These are phyloP conservation scores for Eueides isabella DNA, from an alignment of 1,140 invertebrate genomes.

Conservation along the genomic window DNA sequence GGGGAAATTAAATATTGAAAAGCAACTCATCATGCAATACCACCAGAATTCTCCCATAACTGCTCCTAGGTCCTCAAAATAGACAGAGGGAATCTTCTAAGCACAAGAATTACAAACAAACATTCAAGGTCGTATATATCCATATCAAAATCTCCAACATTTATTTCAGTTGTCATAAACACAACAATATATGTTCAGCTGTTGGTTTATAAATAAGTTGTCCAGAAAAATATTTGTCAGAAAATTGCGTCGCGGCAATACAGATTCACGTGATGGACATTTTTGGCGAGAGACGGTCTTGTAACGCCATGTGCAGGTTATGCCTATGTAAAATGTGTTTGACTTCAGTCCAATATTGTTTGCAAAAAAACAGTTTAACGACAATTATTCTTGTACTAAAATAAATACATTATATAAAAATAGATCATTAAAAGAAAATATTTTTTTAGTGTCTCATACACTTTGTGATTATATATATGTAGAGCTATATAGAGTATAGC, in stretches of 20 bases:
- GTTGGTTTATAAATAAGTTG: not conserved
- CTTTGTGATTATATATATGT: too few species aligned
- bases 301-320: not conserved
- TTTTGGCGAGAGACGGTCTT: not conserved
- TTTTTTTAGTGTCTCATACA: too few species aligned
- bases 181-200: not conserved
- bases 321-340: not conserved
- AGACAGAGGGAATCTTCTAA: too few species aligned
- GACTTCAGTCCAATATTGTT: not conserved
- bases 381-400: not conserved
- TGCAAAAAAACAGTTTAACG: not conserved
- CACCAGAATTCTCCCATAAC: too few species aligned
- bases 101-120: too few species aligned
- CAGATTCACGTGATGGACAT: not conserved
- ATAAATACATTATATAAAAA: not conserved
- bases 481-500: too few species aligned
- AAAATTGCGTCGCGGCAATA: not conserved
- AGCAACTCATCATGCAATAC: too few species aligned
- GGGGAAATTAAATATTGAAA: too few species aligned
- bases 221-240: slow-evolving; percentile 3
- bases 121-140: too few species aligned
- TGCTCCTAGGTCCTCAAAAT: too few species aligned
- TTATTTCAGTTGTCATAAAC: not conserved
- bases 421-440: not conserved
- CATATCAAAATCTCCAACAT: not conserved